Base-by-base conservation (phyloP, 2,888 invertebrate genomes). In the Cheilosia urbana region DNA sequence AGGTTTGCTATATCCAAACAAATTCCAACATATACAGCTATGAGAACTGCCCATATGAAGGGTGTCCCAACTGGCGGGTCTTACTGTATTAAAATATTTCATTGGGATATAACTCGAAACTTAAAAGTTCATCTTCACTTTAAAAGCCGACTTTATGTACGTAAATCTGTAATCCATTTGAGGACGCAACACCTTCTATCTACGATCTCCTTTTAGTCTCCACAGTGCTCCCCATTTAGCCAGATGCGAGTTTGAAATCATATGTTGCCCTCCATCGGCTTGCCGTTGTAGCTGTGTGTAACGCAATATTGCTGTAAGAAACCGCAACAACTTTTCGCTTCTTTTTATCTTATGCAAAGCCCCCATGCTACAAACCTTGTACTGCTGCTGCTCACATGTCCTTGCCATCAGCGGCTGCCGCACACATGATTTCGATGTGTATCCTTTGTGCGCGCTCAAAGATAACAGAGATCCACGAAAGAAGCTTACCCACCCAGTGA, bases 291-390 rank as follows among this genome's bases (percentile, higher is more conserved):
- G 9, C 30, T 17, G 27, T 55, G 17, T 71, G 69, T 66, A 55
- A 66, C 37, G 53, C 58, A 77, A 82, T 71, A 82, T 81, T 81
- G 45, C 37, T 75, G 47, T 75, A 69, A 62, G 65, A 75, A 80
- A 68, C 80, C 65, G 66, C 69, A 71, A 60, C 69, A 77, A 82
- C 82, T 82, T 82, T 77, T 82, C 21, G 49, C 76, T 76, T 69
- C 69, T 57, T 71, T 71, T 37, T n/a, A 45, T 19, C 42, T 77
- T 17, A 63, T 13, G 4, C 53, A 58, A 65, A 57, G 47, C 66
- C 27, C 47, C 55, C 30, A 17, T 53, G 47, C 42, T 15, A 60
- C 45, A 51, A 15, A 4, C 11, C 24, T 7, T 49, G 3, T 51
- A 55, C 45, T 37, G 13, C 55, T 58, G 71, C 42, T 57, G 27